Evolutionary conservation across 1,140 invertebrate genomes (phyloP), one percentile per base, ranked within the genome.

Genomic region (Lasaia peninsularis): DNA sequence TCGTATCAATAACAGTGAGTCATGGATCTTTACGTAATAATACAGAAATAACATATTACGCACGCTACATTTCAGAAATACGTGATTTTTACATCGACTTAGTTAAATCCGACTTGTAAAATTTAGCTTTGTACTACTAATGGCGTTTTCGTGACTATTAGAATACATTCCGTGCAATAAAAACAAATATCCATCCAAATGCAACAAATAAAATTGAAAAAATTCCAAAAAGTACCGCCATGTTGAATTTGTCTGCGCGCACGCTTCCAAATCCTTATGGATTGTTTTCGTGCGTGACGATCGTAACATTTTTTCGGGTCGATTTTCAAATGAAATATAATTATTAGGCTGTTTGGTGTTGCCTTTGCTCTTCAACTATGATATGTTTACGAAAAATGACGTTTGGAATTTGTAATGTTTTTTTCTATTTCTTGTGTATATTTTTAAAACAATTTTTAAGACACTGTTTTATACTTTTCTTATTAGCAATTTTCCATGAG

Each of bases 271-370:
- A 83, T 79, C 78, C 71, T 79, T 76, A 83, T 73, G 73, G 80
- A 83, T 83, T 71, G 73, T 57, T 80, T 83, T 79, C 61, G 80
- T 81, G 77, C 80, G 80, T 84, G 80, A 78, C 62, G 57, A 68
- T 70, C 44, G 54, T 51, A 52, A 61, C 59, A 73, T 62, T 53
- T 62, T 62, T 60, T 60, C 58, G 32, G 37, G 48, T 60, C 40
- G 52, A 60, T 53, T 60, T 60, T 51, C n/a, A 24, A 58, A 58
- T 52, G 40, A 60, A 53, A 48, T 60, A 60, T 52, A 35, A 60
- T 60, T 53, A 60, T 60, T 60, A 40, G 24, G 35, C 51, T 49
- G 24, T 60, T 60, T 60, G 52, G 44, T 52, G 37, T 20, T 59
- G 21, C 44, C 51, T 58, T 44, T 44, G 31, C 33, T 59, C 20